These are phyloP conservation scores for Lanistes nyassanus DNA, from an alignment of 1,140 invertebrate genomes.

Conservation along the genomic window DNA sequence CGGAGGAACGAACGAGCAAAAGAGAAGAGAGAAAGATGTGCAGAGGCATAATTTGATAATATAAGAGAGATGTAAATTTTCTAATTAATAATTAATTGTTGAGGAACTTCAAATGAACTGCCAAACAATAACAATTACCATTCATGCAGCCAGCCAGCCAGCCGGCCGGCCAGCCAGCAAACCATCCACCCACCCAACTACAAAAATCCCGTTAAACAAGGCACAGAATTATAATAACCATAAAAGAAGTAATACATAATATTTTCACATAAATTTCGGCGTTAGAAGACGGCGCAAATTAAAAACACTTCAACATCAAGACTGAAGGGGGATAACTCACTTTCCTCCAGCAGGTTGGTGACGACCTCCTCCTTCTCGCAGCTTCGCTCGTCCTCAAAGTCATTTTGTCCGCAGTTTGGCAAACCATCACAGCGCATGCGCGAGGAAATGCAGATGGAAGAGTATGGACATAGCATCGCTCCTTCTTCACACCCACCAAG, in stretches of 20 bases:
- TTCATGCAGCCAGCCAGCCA: too few relatives aligned
- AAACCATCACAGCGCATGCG: slow-evolving; percentile 20
- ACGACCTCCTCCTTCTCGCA: slow-evolving; percentile 27
- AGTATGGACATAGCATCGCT: slow-evolving; percentile 12
- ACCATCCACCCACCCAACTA: too few relatives aligned
- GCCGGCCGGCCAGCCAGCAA: too few relatives aligned
- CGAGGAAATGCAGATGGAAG: slow-evolving; percentile 21
- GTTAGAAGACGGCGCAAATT: background rate
- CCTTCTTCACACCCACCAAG: slow-evolving; percentile 5
- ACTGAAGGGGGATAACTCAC: background rate
- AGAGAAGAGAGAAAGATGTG: background rate
- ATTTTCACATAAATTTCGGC: too few relatives aligned
- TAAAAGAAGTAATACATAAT: too few relatives aligned
- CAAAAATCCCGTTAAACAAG: too few relatives aligned
- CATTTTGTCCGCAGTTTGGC: slow-evolving; percentile 28
- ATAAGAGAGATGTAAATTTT: background rate
- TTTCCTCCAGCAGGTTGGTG: slow-evolving; percentile 18
- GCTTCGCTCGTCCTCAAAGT: slow-evolving; percentile 20
- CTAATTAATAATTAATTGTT: background rate
- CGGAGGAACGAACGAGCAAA: background rate
- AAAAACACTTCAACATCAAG: background rate
- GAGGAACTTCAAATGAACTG: too few relatives aligned
- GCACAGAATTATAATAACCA: too few relatives aligned
- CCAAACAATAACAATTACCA: too few relatives aligned
- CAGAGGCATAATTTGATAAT: background rate